These are phyloP conservation scores for Philaethria dido DNA, from an alignment of 2,888 invertebrate species.

Conservation along the genomic window DNA sequence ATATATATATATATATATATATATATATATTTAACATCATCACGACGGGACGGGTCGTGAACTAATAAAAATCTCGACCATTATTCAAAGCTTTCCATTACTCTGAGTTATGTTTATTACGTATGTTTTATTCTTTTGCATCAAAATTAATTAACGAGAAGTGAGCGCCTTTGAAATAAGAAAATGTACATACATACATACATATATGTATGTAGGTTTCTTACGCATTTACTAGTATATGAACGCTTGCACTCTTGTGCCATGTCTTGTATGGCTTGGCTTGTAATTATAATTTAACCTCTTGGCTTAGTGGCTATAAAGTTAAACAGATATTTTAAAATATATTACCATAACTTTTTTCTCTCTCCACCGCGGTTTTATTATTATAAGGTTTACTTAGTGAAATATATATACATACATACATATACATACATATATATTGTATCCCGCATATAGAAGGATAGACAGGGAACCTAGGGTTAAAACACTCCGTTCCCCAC, in stretches of 20 bases:
- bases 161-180: background rate
- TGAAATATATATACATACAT: too few species aligned
- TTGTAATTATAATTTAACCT: background rate
- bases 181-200: background rate
- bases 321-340: background rate
- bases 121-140: slow-evolving; percentile 1
- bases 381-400: too few species aligned
- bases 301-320: background rate
- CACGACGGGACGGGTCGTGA: slow-evolving; percentile 32
- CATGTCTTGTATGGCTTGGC: background rate
- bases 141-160: slow-evolving; percentile 9
- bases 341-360: too few species aligned
- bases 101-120: slow-evolving; percentile 18
- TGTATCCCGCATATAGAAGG: too few species aligned
- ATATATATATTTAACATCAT: background rate
- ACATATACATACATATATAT: too few species aligned
- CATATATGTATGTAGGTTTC: background rate
- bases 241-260: background rate
- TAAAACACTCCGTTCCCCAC: too few species aligned
- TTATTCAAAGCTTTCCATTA: slow-evolving; percentile 21
- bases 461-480: too few species aligned
- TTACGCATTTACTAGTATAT: background rate
- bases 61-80: slow-evolving; percentile 31
- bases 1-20: background rate
- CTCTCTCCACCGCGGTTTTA: too few species aligned